These are phyloP conservation scores for Adelges cooleyi DNA, from an alignment of 1,140 invertebrate genomes.

Conservation along the genomic window DNA sequence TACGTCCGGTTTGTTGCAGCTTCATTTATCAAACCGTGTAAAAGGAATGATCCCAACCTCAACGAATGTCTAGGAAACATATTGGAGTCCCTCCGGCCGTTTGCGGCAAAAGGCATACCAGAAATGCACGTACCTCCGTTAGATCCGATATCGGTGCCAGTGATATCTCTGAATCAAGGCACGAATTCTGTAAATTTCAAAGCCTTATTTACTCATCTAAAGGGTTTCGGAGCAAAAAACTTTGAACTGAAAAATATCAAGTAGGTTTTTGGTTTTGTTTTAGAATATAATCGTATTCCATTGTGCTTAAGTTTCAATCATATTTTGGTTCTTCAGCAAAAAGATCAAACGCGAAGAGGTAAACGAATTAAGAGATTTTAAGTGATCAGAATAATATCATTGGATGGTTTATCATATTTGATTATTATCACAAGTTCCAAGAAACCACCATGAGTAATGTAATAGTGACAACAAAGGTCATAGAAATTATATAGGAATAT, in stretches of 20 bases:
- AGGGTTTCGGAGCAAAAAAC: slow-evolving; percentile 22
- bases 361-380: too few species aligned
- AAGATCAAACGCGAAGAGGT: not conserved
- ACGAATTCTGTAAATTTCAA: slow-evolving; percentile 27
- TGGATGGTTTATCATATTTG: too few species aligned
- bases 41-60: slow-evolving; percentile 23
- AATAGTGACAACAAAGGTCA: too few species aligned
- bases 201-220: slow-evolving; percentile 30
- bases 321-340: not conserved
- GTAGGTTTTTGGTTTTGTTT: too few species aligned
- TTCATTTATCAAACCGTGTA: slow-evolving; percentile 31
- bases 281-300: not conserved
- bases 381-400: too few species aligned
- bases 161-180: slow-evolving; percentile 27
- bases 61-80: slow-evolving; percentile 27
- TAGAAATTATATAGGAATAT: too few species aligned
- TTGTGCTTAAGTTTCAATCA: not conserved
- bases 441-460: too few species aligned
- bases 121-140: slow-evolving; percentile 30
- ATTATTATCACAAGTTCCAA: too few species aligned
- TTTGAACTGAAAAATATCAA: slow-evolving; percentile 20
- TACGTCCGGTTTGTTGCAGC: too few species aligned
- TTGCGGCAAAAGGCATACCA: slow-evolving; percentile 28
- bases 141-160: slow-evolving; percentile 28
- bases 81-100: slow-evolving; percentile 13